Evolutionary conservation across 2,113 vertebrate genomes (phyloP).

Genomic region (Chlorodrepanis virens): DNA sequence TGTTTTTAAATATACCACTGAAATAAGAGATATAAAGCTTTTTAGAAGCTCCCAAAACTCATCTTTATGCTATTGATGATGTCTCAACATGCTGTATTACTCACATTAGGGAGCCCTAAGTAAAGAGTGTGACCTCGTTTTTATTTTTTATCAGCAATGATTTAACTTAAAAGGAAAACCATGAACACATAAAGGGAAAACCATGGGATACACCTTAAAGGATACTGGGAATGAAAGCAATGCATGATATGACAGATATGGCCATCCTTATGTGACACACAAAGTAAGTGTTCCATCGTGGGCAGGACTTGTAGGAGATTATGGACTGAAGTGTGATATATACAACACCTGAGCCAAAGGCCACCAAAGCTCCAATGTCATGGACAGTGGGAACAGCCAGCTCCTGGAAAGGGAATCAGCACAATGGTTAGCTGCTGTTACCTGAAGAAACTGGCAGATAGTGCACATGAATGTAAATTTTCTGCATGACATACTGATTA

Average conservation of each 20-base stretch:
- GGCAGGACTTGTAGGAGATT: constrained; percentile 78
- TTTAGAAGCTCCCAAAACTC: background rate
- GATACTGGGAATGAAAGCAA: constrained; percentile 89
- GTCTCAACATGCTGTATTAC: background rate
- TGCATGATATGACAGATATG: constrained; percentile 73
- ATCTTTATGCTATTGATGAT: background rate
- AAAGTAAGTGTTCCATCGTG: constrained; percentile 70
- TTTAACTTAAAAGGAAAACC: background rate
- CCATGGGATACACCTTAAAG: constrained; percentile 61
- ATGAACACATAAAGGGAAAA: background rate
- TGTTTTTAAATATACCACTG: background rate
- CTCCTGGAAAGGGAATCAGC: constrained; percentile 76
- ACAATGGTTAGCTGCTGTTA: background rate
- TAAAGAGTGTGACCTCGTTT: background rate
- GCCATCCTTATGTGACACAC: constrained; percentile 67
- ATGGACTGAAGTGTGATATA: constrained; percentile 82
- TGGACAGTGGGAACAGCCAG: constrained; percentile 77
- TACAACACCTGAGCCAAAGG: constrained; percentile 80
- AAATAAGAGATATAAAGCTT: background rate
- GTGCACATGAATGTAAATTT: background rate
- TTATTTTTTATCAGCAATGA: background rate
- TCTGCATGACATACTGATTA: background rate
- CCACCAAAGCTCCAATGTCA: constrained; percentile 81
- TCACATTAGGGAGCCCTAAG: background rate
- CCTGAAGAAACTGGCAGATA: background rate